phyloP scores from a whole-genome alignment of 2,797 vertebrate species.

The Ispidina picta region DNA sequence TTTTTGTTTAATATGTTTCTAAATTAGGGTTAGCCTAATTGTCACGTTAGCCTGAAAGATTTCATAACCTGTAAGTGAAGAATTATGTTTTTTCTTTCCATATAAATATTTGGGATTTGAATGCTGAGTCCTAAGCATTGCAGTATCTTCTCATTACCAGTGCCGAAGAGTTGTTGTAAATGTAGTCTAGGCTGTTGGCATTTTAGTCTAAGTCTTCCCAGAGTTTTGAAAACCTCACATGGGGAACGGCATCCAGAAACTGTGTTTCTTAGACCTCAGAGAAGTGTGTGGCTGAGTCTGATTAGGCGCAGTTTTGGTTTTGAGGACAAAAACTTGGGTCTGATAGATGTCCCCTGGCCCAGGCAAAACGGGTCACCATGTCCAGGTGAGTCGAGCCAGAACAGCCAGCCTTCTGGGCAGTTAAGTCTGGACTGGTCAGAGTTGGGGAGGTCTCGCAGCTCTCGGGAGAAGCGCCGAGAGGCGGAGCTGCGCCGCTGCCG shows the following conservation, averaged over 20 bases:
- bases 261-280: not conserved
- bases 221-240: not conserved
- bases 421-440: too few species aligned
- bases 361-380: not conserved
- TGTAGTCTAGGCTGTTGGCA: not conserved
- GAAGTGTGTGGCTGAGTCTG: not conserved
- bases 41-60: not conserved
- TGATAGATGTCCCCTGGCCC: not conserved
- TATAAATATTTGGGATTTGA: not conserved
- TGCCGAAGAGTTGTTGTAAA: not conserved
- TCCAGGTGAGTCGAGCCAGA: not conserved
- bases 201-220: not conserved
- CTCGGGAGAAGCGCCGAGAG: too few species aligned
- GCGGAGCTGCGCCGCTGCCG: not conserved
- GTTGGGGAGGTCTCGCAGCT: too few species aligned
- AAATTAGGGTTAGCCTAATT: not conserved
- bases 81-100: not conserved
- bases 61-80: not conserved
- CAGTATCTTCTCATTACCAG: not conserved
- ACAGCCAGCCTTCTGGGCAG: not conserved
- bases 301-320: not conserved
- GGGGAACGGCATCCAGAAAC: not conserved
- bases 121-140: not conserved
- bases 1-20: slow-evolving; percentile 1
- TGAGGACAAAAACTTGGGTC: not conserved